Conservation (phyloP, 2,113 vertebrate genomes). For the Clarias gariepinus region DNA sequence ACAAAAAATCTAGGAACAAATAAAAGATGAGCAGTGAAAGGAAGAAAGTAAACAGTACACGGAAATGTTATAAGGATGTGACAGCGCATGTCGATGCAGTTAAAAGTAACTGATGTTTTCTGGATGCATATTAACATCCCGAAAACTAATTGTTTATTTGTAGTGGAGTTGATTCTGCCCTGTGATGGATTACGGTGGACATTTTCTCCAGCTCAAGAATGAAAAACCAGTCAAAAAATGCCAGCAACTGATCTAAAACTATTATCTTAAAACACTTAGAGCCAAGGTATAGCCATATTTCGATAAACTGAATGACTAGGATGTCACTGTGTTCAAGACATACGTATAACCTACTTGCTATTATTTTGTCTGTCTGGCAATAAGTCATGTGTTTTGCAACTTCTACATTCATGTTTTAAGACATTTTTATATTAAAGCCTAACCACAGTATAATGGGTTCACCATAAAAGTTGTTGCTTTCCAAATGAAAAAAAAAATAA, state of each 20-base stretch:
- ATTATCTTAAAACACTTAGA: slow-evolving; percentile 54
- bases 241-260: slow-evolving; percentile 67
- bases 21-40: neutral
- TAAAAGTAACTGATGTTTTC: slow-evolving; percentile 70
- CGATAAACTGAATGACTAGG: neutral
- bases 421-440: neutral
- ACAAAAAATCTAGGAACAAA: neutral
- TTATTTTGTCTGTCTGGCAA: neutral
- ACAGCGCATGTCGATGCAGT: neutral
- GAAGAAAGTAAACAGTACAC: neutral
- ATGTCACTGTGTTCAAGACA: neutral
- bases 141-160: slow-evolving; percentile 79
- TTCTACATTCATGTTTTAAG: neutral
- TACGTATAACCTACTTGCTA: slow-evolving; percentile 30
- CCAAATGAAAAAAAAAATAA: neutral
- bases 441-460: neutral
- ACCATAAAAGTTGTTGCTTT: neutral
- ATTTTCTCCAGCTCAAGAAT: slow-evolving; percentile 53
- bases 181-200: slow-evolving; percentile 75
- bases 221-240: slow-evolving; percentile 72
- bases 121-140: slow-evolving; percentile 77
- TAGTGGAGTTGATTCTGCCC: slow-evolving; percentile 69
- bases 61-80: neutral
- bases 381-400: neutral
- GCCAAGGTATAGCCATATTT: neutral